Base-by-base conservation (phyloP, 2,888 invertebrate genomes). In the Leptinotarsa juncta region DNA sequence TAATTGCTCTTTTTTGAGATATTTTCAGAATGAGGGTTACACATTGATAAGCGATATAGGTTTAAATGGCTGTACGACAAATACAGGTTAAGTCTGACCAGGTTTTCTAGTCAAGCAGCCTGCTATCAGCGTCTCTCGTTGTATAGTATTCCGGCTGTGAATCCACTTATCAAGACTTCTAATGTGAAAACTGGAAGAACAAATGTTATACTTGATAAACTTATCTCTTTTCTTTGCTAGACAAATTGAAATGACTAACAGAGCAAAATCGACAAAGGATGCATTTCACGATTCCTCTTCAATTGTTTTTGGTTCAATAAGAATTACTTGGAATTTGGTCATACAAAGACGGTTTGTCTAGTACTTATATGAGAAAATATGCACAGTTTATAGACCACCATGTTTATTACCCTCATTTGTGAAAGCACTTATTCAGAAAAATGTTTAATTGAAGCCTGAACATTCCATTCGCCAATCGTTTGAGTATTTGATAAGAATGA, bases 91-190 rank as follows among this genome's bases (percentile, higher is more conserved):
- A 78, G 77, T 79, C 78, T 78, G 81, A 82, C 82, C 81, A 81
- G 82, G 79, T 80, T 81, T 82, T 84, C 84, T 84, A 84, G 84
- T 84, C 84, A 84, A 81, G 73, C 84, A 84, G 84, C 84, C 84
- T 80, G 79, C 80, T 82, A 79, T 81, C 80, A 79, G 74, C 74
- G 77, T 74, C 67, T 71, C 32, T 51, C 76, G 77, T 79, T 82
- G 81, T 81, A 62, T 75, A 81, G 80, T 82, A 76, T 73, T 78
- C 78, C 72, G 84, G 84, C 84, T 84, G 84, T 84, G 84, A 84
- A 81, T 78, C 76, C 70, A 83, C 78, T 81, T 77, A 82, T 78
- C 78, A 80, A 82, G 82, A 82, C 82, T 83, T 81, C 77, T 78
- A 72, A 67, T 71, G 67, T 67, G 62, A 73, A 76, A 68, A 79